A percentile compares a stretch with the other conserved stretches of the same genome.
Conservation (phyloP, 2,797 vertebrate genomes). For the Dallia pectoralis region DNA sequence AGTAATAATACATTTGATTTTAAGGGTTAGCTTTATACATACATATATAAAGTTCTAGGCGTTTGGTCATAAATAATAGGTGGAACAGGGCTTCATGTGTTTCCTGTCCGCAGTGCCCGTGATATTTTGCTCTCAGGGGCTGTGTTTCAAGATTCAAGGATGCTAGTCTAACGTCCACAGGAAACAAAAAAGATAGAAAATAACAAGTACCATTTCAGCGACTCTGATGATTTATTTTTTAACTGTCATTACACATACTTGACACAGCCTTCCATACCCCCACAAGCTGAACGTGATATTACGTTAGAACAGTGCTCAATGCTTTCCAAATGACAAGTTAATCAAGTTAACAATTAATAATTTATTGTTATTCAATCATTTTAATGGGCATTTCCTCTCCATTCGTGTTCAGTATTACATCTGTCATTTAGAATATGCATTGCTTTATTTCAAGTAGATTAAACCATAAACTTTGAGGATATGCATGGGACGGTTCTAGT, state of each 20-base stretch:
- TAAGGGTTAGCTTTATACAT: too few relatives aligned
- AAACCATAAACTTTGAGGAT: not conserved
- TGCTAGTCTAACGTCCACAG: constrained; percentile 37
- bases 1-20: not conserved
- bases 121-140: constrained; percentile 48
- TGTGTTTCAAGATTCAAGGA: constrained; percentile 36
- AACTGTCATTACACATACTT: constrained; percentile 22
- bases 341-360: too few relatives aligned
- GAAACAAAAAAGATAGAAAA: constrained; percentile 51
- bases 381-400: not conserved
- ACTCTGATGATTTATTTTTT: constrained; percentile 28
- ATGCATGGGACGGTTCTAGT: not conserved
- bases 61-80: not conserved
- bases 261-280: not conserved
- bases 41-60: too few relatives aligned
- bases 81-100: constrained; percentile 28
- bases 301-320: not conserved
- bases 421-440: not conserved
- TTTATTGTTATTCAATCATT: not conserved
- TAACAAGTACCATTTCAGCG: constrained; percentile 36
- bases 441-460: not conserved
- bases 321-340: not conserved
- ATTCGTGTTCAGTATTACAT: not conserved
- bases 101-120: constrained; percentile 45
- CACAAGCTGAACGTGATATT: not conserved